Base-by-base conservation (phyloP, 2,797 vertebrate genomes). In the Oreonectes daqikongensis region DNA sequence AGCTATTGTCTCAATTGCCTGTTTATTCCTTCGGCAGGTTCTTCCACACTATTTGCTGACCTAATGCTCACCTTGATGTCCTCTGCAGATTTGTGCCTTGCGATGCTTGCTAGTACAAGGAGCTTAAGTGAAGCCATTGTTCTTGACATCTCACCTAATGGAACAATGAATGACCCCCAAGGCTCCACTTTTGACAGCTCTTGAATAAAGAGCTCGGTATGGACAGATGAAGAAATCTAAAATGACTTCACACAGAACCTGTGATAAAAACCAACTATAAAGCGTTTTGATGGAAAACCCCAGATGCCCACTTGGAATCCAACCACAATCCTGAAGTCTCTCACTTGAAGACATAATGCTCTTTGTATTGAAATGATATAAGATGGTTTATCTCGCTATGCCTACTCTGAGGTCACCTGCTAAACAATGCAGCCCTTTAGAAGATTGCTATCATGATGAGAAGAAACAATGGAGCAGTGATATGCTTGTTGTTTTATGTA, bases 391-490 rank as follows among this genome's bases (percentile, higher is more conserved):
- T 38, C 60, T 55, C 14, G 65, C 53, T 20, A 26, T 60, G 20
- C 20, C 26, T 28, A 55, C 14, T 28, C 32, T 28, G 22, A 69
- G 75, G 75, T 77, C 55, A 69, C 55, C 28, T 1, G 11, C 42
- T 63, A 52, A 77, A 77, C 66, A 74, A 30, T 80, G 60, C 50
- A 57, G 59, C n/a, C 24, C 14, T 14, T 32, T 35, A 20, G 30
- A 76, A 76, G 73, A 65, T 63, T 38, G 66, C 69, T 69, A 20
- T 52, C 17, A 63, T 69, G 44, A 77, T 63, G 50, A 30, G 61
- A 26, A 40, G 24, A 69, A 77, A 61, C 79, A 81, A 71, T 71
- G 38, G 50, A 22, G 42, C 30, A 46, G 63, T 24, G 48, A 53
- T 68, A 61, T 30, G 17, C 44, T 64, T 40, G 52, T 48, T 52